Conservation (phyloP, 2,797 vertebrate genomes). For the Pangasius macronema region DNA sequence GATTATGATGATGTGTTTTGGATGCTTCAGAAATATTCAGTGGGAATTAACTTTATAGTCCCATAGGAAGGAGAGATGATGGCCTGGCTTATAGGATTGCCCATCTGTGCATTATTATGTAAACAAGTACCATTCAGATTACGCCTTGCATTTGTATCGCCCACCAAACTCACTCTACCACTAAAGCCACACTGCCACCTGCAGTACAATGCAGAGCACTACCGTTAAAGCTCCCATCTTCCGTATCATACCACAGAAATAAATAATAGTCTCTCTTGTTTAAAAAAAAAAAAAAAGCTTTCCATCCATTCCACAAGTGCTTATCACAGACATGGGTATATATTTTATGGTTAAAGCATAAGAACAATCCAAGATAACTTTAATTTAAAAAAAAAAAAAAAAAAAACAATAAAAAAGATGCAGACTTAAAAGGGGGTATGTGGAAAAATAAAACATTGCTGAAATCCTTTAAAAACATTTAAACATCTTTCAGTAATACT, state of each 20-base stretch:
- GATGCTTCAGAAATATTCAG: slow-evolving; percentile 16
- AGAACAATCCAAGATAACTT: slow-evolving; percentile 31
- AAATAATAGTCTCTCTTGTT: slow-evolving; percentile 48
- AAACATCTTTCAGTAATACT: slow-evolving; percentile 66
- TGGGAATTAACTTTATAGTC: slow-evolving; percentile 39
- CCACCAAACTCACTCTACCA: slow-evolving; percentile 17
- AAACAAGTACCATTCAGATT: slow-evolving; percentile 59
- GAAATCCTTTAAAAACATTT: slow-evolving; percentile 59
- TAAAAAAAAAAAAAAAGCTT: slow-evolving; percentile 16
- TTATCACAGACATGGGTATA: slow-evolving; percentile 11
- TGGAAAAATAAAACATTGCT: slow-evolving; percentile 49
- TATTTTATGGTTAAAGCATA: slow-evolving; percentile 23
- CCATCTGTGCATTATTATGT: slow-evolving; percentile 60
- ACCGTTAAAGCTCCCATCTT: slow-evolving; percentile 54
- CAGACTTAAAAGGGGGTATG: background rate
- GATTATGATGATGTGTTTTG: slow-evolving; percentile 19
- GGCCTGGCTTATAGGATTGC: slow-evolving; percentile 25
- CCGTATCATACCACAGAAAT: slow-evolving; percentile 48
- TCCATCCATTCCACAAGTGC: slow-evolving; percentile 47
- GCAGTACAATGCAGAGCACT: slow-evolving; percentile 58
- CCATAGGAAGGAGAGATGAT: slow-evolving; percentile 14
- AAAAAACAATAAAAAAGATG: background rate
- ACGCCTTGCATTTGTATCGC: slow-evolving; percentile 28
- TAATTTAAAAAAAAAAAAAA: slow-evolving; percentile 18
- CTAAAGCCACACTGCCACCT: slow-evolving; percentile 59